Evolutionary conservation across 2,888 invertebrate genomes (phyloP).

Genomic region (Cantharis flavilabris): DNA sequence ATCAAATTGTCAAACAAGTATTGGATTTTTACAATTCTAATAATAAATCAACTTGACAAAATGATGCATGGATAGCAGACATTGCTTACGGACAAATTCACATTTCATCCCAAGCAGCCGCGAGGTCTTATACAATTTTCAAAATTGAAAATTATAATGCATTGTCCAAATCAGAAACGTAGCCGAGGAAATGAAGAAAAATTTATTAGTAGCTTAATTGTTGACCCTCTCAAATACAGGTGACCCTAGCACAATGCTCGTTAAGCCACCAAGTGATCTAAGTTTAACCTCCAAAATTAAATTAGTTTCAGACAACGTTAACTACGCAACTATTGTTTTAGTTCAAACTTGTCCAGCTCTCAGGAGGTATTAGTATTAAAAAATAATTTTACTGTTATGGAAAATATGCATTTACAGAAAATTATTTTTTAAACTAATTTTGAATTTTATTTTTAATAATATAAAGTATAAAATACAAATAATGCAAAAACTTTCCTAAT

Average conservation of each 20-base stretch:
- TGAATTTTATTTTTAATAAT: too few relatives aligned
- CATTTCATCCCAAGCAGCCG: too few relatives aligned
- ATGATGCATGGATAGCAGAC: neutral
- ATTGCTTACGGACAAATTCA: too few relatives aligned
- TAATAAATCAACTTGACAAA: neutral
- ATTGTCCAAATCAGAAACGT: neutral
- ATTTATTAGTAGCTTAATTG: neutral
- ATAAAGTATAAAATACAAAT: neutral
- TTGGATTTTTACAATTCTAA: neutral
- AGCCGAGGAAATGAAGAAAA: neutral
- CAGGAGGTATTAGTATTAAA: neutral
- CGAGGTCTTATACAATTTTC: too few relatives aligned
- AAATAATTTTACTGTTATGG: neutral
- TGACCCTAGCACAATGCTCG: constrained; percentile 2
- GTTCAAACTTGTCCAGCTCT: neutral
- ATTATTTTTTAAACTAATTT: too few relatives aligned
- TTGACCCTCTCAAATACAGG: constrained; percentile 6
- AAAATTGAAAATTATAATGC: neutral
- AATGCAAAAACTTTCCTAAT: too few relatives aligned
- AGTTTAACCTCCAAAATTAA: constrained; percentile 8
- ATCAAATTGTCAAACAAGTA: neutral
- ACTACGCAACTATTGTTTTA: neutral
- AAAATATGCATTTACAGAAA: too few relatives aligned
- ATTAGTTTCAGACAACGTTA: constrained; percentile 7
- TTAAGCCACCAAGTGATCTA: neutral